A percentile compares a stretch with the other conserved stretches of the same genome.
Evolutionary conservation across 2,113 vertebrate species (phyloP).

Genomic region (Datnioides undecimradiatus): DNA sequence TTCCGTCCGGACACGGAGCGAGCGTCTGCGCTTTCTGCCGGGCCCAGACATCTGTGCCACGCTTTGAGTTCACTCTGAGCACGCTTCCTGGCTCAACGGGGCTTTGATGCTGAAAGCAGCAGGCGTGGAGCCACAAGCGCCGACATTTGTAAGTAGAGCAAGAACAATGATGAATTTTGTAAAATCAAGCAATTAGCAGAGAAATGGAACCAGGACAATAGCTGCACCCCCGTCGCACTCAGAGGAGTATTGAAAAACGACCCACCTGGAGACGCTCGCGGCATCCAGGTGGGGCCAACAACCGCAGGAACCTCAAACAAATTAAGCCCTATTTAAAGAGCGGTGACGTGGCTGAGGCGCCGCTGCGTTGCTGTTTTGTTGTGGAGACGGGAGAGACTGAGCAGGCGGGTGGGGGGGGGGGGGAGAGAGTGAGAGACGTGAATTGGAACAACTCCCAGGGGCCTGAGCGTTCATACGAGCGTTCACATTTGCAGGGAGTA

Average conservation of each 20-base stretch:
- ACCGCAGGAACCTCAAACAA: slow-evolving; percentile 41
- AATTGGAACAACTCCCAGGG: slow-evolving; percentile 76
- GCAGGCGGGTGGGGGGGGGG: too few relatives aligned
- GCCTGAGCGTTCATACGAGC: slow-evolving; percentile 61
- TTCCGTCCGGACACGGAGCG: neutral
- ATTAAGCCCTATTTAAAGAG: slow-evolving; percentile 67
- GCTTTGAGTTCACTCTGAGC: slow-evolving; percentile 35
- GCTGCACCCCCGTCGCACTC: slow-evolving; percentile 2
- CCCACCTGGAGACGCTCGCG: slow-evolving; percentile 22
- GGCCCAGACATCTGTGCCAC: slow-evolving; percentile 38
- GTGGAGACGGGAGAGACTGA: slow-evolving; percentile 32
- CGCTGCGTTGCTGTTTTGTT: slow-evolving; percentile 16
- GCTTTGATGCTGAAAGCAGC: slow-evolving; percentile 43
- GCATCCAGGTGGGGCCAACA: slow-evolving; percentile 46
- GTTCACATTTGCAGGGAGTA: slow-evolving; percentile 66
- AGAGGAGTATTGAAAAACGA: slow-evolving; percentile 44
- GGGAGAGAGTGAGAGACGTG: slow-evolving; percentile 55
- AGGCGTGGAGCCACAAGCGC: slow-evolving; percentile 15
- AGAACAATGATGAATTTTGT: slow-evolving; percentile 29
- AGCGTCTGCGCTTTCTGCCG: slow-evolving; percentile 29
- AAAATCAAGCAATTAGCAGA: slow-evolving; percentile 53
- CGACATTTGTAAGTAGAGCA: neutral
- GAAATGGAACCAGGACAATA: slow-evolving; percentile 52
- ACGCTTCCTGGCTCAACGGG: slow-evolving; percentile 19
- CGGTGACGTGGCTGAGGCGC: slow-evolving; percentile 28